These are phyloP conservation scores for Idaea biselata DNA, from an alignment of 2,888 invertebrate genomes.

Conservation along the genomic window DNA sequence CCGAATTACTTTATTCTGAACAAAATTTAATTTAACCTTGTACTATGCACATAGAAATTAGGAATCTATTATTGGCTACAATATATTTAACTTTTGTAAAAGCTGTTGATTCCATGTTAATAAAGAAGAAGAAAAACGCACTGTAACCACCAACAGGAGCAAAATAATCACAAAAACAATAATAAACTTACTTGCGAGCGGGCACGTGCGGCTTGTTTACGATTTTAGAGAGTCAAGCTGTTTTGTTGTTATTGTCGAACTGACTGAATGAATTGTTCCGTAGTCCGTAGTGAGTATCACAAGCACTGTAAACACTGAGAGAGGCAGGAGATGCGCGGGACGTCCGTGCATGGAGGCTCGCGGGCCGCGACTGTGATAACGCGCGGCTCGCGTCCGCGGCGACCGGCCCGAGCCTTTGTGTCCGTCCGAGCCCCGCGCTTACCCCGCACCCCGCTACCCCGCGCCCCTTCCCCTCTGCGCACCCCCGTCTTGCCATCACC, in stretches of 20 bases:
- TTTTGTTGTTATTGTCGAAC: slow-evolving; percentile 48
- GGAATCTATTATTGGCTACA: too few relatives aligned
- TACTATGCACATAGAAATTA: too few relatives aligned
- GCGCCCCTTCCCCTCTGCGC: slow-evolving; percentile 41
- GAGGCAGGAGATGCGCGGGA: slow-evolving; percentile 43
- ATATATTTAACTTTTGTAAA: too few relatives aligned
- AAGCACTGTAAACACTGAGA: slow-evolving; percentile 41
- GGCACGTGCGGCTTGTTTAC: slow-evolving; percentile 75
- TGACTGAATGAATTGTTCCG: slow-evolving; percentile 44
- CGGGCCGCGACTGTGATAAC: slow-evolving; percentile 63
- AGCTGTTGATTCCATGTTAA: too few relatives aligned
- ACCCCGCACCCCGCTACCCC: slow-evolving; percentile 47
- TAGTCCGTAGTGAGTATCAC: background rate
- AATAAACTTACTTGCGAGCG: slow-evolving; percentile 68
- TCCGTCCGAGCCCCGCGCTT: slow-evolving; percentile 66
- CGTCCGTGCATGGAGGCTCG: slow-evolving; percentile 63
- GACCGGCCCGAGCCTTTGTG: slow-evolving; percentile 77
- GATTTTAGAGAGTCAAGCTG: slow-evolving; percentile 63
- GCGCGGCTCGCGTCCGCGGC: slow-evolving; percentile 53
- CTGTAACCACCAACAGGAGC: slow-evolving; percentile 1
- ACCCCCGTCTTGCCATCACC: slow-evolving; percentile 50
- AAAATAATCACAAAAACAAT: slow-evolving; percentile 10
- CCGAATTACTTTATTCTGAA: background rate
- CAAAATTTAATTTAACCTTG: too few relatives aligned
- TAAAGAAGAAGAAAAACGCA: too few relatives aligned